These are phyloP conservation scores for Spongia lamella DNA, from an alignment of 37 sponge, comb jelly and placozoan species.

Conservation along the genomic window DNA sequence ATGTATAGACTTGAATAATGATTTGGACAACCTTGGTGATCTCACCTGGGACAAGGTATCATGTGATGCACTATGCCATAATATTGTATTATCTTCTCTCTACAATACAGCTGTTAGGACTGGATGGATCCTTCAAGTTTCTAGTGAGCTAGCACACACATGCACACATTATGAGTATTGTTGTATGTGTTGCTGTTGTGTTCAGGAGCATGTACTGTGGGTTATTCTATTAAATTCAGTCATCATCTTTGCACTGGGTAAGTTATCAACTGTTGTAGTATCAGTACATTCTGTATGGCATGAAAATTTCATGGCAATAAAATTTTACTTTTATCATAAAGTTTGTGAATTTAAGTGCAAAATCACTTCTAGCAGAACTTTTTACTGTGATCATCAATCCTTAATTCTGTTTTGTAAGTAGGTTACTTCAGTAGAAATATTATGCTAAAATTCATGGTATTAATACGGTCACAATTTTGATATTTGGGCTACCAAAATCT, in stretches of 20 bases:
- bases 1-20: no score
- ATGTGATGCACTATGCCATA: constrained; percentile 1
- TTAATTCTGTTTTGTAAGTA: no score
- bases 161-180: not conserved
- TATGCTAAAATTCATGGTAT: no score
- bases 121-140: constrained; percentile 87
- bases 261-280: constrained; percentile 3
- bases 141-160: constrained; percentile 41
- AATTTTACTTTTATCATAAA: no score
- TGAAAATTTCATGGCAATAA: no score
- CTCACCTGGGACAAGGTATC: constrained; percentile 63
- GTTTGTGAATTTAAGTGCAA: no score
- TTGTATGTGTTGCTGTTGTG: not conserved
- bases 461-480: no score
- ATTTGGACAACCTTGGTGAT: constrained; percentile 38
- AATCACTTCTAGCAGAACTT: no score
- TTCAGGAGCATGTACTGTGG: constrained; percentile 89
- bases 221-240: constrained; percentile 66
- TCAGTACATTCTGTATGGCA: no score
- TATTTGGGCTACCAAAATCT: no score
- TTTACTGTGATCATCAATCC: no score
- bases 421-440: no score
- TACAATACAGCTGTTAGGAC: constrained; percentile 70
- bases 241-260: constrained; percentile 74
- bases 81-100: not conserved